These are phyloP conservation scores for Cactoblastis cactorum DNA, from an alignment of 2,888 invertebrate species.

Conservation along the genomic window DNA sequence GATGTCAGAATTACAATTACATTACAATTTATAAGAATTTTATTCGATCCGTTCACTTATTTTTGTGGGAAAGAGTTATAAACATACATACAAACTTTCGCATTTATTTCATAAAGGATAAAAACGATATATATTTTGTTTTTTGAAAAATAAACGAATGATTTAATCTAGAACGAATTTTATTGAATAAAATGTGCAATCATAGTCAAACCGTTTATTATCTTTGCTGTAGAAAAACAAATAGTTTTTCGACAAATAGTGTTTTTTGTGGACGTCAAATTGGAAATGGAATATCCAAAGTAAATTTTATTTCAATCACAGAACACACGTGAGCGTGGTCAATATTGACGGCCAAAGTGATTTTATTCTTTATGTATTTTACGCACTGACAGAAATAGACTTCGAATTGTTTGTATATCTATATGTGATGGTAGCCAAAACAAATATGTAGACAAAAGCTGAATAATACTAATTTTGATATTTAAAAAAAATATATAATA, in stretches of 20 bases:
- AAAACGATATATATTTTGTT: too few relatives aligned
- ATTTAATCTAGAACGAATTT: neutral
- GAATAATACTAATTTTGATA: too few relatives aligned
- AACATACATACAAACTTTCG: too few relatives aligned
- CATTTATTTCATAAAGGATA: too few relatives aligned
- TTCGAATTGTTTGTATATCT: neutral
- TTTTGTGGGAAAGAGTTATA: too few relatives aligned
- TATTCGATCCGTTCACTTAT: too few relatives aligned
- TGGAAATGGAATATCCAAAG: neutral
- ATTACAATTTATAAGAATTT: too few relatives aligned
- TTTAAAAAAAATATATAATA: too few relatives aligned
- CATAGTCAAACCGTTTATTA: neutral
- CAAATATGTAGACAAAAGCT: too few relatives aligned
- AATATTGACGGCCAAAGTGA: neutral
- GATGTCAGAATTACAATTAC: too few relatives aligned
- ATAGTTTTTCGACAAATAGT: conserved; percentile 2
- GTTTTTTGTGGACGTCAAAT: neutral
- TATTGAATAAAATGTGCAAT: neutral
- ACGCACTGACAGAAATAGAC: conserved; percentile 14
- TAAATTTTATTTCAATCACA: conserved; percentile 14
- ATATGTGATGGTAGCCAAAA: neutral
- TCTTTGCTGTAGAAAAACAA: conserved; percentile 1
- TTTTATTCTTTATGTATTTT: conserved; percentile 18
- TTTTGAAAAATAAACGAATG: too few relatives aligned
- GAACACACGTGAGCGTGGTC: conserved; percentile 17